These are phyloP conservation scores for Venustoraphidia nigricollis DNA, from an alignment of 2,888 invertebrate species.

Conservation along the genomic window DNA sequence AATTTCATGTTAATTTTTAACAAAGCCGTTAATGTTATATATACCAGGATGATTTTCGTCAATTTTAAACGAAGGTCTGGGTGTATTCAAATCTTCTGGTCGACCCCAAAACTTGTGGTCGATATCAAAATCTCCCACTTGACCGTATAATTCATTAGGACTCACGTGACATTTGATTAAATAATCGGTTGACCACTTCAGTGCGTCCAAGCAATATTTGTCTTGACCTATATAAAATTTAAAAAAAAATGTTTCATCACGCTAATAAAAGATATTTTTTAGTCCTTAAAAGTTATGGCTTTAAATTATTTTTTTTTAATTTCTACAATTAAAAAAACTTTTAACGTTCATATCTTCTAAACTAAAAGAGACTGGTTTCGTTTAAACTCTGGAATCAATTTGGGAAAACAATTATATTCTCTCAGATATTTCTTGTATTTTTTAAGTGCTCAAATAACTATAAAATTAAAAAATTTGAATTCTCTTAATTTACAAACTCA, in stretches of 20 bases:
- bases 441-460: no score
- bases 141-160: constrained; percentile 34
- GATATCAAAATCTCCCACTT: constrained; percentile 37
- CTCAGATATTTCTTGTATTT: no score
- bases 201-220: constrained; percentile 25
- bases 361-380: no score
- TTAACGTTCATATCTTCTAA: no score
- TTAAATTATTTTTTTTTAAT: no score
- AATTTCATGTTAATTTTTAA: neutral
- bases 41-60: constrained; percentile 34
- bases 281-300: no score
- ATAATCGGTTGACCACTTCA: constrained; percentile 44
- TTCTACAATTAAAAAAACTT: neutral
- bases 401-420: no score
- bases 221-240: constrained; percentile 24
- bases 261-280: neutral
- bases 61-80: constrained; percentile 39
- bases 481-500: no score
- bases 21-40: no score
- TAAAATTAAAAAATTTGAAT: no score
- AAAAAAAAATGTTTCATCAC: neutral
- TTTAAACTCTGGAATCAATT: no score
- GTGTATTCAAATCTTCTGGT: constrained; percentile 41
- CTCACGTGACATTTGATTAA: constrained; percentile 39
- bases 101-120: constrained; percentile 46